Evolutionary conservation across 2,113 vertebrate genomes (phyloP), one percentile per base, ranked within the genome.

Genomic region (Lampris incognitus): DNA sequence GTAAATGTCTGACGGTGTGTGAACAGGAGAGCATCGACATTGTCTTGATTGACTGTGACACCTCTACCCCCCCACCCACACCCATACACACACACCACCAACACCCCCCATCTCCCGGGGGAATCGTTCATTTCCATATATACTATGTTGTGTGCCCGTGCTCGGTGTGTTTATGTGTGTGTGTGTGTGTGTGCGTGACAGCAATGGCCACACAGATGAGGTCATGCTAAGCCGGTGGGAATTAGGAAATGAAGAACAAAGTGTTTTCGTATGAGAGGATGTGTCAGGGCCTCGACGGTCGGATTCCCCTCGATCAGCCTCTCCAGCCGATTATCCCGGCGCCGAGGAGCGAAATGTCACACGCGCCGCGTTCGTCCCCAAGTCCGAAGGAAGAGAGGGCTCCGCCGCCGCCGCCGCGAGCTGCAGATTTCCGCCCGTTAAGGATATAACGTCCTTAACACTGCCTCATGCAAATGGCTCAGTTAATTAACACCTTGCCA

Each of bases 401-500:
- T 85, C 82, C 72, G 58, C 24, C 72, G 58, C 24, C 72, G 58
- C 82, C 87, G 69, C 65, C 69, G 61, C 89, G 68, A 50, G 72
- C 78, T 66, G 72, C 64, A n/a, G 6, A 2, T 62, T 78, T 80
- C 69, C 61, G 66, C 78, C 85, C 82, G 79, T 86, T 88, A 86
- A 83, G 82, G 83, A 72, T 78, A 78, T 63, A 78, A 62, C 5
- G 66, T 24, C 24, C 0, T 24, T 24, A 24, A 24, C 24, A 24
- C 69, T 37, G 78, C 84, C 85, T 88, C 80, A 68, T 71, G 80
- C 74, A 88, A 89, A 88, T 79, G 79, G 84, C 83, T 87, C 81
- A 5, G 79, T 89, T 89, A 89, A 91, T 89, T 88, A 92, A 85
- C 74, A 76, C 81, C 69, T 71, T 67, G 81, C 83, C 86, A 90